phyloP scores from a whole-genome alignment of 1,140 invertebrate species.

The Thereuonema tuberculata region DNA sequence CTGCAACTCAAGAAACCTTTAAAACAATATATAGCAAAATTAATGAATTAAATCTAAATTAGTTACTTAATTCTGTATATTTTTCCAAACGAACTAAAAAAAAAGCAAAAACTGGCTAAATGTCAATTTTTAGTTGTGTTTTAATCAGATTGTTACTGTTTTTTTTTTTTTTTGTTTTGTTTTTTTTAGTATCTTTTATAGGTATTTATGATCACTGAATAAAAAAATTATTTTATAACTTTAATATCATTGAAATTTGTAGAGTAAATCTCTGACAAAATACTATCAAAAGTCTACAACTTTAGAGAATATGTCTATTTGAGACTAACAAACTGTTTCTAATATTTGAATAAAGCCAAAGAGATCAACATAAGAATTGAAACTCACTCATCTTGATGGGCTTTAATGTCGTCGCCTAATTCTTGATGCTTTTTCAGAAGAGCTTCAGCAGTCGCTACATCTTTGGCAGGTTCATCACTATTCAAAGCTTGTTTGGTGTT shows the following conservation, averaged over 20 bases:
- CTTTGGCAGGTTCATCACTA: constrained; percentile 63
- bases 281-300: constrained; percentile 14
- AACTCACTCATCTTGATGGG: constrained; percentile 65
- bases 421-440: constrained; percentile 84
- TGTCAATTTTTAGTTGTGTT: too few species aligned
- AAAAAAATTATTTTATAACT: background rate
- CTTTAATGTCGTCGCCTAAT: constrained; percentile 76
- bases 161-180: too few species aligned
- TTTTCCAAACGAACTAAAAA: background rate
- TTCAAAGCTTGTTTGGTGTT: constrained; percentile 66
- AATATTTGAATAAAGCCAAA: background rate
- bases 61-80: background rate
- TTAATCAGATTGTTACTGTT: too few species aligned
- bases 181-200: too few species aligned
- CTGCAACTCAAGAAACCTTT: constrained; percentile 52
- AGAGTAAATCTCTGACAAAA: background rate
- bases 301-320: too few species aligned
- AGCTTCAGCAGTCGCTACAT: constrained; percentile 78
- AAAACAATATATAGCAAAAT: background rate
- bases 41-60: constrained; percentile 1
- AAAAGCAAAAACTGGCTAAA: constrained; percentile 29
- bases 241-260: background rate
- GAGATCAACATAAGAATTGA: background rate
- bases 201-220: constrained; percentile 38
- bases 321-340: too few species aligned